Evolutionary conservation across 2,888 invertebrate genomes (phyloP), one percentile per base, ranked within the genome.

Genomic region (Boloria euphrosyne): DNA sequence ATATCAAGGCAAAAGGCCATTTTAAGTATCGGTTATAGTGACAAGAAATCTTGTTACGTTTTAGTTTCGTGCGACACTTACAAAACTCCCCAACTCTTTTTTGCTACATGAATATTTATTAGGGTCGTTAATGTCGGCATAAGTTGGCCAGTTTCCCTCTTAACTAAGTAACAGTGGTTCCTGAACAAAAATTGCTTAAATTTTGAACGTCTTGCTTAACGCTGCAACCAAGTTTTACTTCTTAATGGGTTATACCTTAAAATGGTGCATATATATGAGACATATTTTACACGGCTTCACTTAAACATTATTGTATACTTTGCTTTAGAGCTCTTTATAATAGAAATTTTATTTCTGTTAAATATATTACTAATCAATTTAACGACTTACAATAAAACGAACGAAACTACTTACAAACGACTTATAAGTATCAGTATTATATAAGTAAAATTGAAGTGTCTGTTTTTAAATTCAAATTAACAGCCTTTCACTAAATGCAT

Each of bases 51-150:
- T 51, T 43, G 51, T 43, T 31, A 51, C 18, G 38, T 60, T 51
- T 51, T 43, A 60, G 50, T 60, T 60, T 59, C 51, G 13, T 14
- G 22, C 6, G 51, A 44, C 38, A 60, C 60, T 51, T 60, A 60
- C 51, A 60, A 51, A 60, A 51, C 51, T 59, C 49, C 17, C 49
- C 49, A 59, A 65, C 65, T 59, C 65, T 59, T 65, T 65, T 55
- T 31, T 65, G 52, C 61, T 54, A 52, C 63, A 59, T 67, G 63
- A 67, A 67, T 67, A 67, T 67, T 67, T 67, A 67, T 67, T 67
- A 59, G 67, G 63, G 59, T 67, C 67, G 59, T 67, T 67, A 67
- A 67, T 53, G 62, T 63, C 55, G 38, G 57, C 57, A 57, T 63
- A 63, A 63, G 63, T 63, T 57, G 50, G 49, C 63, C 57, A 57